These are phyloP conservation scores for Xiphorhynchus erythropygius DNA, from an alignment of 2,797 vertebrate species.

Conservation along the genomic window DNA sequence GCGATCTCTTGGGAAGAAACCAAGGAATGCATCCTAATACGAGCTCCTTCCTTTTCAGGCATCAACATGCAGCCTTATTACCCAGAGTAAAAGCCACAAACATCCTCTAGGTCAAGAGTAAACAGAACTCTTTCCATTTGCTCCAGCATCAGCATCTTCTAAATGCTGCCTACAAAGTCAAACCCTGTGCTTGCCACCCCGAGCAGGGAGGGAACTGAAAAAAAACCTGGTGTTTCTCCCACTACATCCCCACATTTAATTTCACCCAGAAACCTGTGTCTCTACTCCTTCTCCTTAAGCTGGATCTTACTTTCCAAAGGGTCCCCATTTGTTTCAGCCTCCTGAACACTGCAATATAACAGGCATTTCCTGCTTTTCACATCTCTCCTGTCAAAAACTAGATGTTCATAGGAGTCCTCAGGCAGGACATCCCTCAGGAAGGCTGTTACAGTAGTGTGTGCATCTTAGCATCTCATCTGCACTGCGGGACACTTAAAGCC, in stretches of 20 bases:
- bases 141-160: background rate
- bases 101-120: conserved; percentile 48
- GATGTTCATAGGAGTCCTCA: background rate
- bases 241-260: background rate
- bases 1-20: conserved; percentile 43
- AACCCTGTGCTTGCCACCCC: background rate
- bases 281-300: background rate
- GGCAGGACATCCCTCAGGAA: background rate
- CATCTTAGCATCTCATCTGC: background rate
- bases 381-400: background rate
- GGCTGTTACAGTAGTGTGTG: background rate
- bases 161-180: background rate
- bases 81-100: conserved; percentile 51
- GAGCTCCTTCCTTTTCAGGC: conserved; percentile 57
- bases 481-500: background rate
- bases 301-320: background rate
- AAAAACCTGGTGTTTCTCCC: background rate
- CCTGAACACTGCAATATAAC: background rate
- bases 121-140: conserved; percentile 34
- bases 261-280: background rate
- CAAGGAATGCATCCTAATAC: conserved; percentile 38
- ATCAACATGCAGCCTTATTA: conserved; percentile 17
- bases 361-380: background rate
- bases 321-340: background rate
- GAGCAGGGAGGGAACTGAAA: background rate